Percentiles rank a stretch among this genome's conserved stretches.
These are phyloP conservation scores for Amphibalanus amphitrite DNA, from an alignment of 1,140 invertebrate species.

Conservation along the genomic window DNA sequence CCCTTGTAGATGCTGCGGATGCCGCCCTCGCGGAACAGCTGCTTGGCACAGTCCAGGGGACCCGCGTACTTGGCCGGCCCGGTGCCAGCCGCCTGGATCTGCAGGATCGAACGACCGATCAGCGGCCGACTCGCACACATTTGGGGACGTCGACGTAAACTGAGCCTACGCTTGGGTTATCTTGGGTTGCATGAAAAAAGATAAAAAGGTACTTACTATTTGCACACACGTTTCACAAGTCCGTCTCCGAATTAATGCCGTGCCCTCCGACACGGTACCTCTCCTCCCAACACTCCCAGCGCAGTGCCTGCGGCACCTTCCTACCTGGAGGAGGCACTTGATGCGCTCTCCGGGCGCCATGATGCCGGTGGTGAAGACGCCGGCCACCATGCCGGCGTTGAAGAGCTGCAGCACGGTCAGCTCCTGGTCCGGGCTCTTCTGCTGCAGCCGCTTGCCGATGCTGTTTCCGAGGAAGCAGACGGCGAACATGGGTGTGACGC, in stretches of 20 bases:
- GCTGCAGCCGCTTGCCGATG: slow-evolving; percentile 61
- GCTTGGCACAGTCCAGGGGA: slow-evolving; percentile 75
- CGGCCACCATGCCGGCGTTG: slow-evolving; percentile 77
- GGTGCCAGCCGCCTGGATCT: slow-evolving; percentile 41
- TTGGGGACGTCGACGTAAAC: no score
- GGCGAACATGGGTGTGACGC: slow-evolving; percentile 46
- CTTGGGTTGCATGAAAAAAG: slow-evolving; percentile 2
- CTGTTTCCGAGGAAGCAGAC: slow-evolving; percentile 95
- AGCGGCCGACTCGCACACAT: no score
- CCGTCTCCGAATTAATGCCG: not conserved
- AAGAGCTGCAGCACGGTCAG: slow-evolving; percentile 59
- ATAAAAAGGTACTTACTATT: not conserved
- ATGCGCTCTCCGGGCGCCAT: slow-evolving; percentile 97
- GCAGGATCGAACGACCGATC: no score
- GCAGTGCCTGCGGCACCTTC: no score
- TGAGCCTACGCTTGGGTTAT: no score
- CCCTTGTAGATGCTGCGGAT: slow-evolving; percentile 88
- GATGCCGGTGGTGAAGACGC: slow-evolving; percentile 51
- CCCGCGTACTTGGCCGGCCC: slow-evolving; percentile 71
- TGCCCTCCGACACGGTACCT: not conserved
- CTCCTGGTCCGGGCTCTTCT: slow-evolving; percentile 40
- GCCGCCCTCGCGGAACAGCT: slow-evolving; percentile 85
- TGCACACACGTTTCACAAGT: no score
- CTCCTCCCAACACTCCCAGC: no score
- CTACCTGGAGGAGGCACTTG: slow-evolving; percentile 86